Conservation (phyloP, 2,113 vertebrate species). For the Plecotus auritus region DNA sequence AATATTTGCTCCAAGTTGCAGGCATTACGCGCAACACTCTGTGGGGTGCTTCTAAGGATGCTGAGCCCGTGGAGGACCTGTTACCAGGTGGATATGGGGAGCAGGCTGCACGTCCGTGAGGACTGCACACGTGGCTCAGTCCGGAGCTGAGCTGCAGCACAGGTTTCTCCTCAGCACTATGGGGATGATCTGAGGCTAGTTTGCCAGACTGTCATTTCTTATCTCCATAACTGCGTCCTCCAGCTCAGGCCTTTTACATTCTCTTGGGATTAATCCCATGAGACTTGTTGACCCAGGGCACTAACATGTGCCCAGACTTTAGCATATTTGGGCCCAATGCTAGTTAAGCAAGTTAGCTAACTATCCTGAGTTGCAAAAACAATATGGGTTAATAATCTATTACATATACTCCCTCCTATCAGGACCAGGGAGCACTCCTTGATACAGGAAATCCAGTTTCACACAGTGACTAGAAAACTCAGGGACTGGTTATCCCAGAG, state of each 20-base stretch:
- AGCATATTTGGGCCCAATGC: not conserved
- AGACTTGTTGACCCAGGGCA: not conserved
- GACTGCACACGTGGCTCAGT: not conserved
- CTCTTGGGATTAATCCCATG: slow-evolving; percentile 40
- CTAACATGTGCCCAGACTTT: not conserved
- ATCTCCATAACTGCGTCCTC: not conserved
- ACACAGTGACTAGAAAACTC: not conserved
- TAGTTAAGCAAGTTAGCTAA: not conserved
- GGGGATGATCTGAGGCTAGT: not conserved
- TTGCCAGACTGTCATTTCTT: not conserved
- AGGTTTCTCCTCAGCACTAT: not conserved
- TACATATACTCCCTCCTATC: not conserved
- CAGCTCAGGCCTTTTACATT: not conserved
- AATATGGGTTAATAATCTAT: not conserved
- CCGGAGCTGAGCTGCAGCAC: not conserved
- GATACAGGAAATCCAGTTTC: not conserved
- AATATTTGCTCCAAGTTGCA: not conserved
- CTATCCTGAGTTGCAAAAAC: not conserved
- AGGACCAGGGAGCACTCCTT: not conserved
- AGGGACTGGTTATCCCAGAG: not conserved
- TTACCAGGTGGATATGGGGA: rapidly evolving
- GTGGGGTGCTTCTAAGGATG: not conserved
- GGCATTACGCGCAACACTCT: not conserved
- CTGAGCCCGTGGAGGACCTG: not conserved
- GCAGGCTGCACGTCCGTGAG: not conserved